Base-by-base conservation (phyloP, 2,797 vertebrate genomes). In the Lateolabrax maculatus region DNA sequence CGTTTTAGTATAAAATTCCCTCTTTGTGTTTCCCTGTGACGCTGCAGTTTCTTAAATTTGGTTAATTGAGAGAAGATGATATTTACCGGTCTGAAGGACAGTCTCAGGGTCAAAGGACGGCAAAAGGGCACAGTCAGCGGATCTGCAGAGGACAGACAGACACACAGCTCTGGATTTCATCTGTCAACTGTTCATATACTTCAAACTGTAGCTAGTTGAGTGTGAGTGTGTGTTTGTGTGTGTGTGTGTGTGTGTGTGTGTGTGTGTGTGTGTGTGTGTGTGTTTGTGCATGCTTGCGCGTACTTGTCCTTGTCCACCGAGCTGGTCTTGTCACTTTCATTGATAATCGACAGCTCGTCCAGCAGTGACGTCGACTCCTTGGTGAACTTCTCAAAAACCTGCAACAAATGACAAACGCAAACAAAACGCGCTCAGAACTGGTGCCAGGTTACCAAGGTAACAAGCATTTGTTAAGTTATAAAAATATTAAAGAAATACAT, bases 351-450 rank as follows among this genome's bases (percentile, higher is more conserved):
- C 80, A 99, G 96, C 87, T 99, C 98, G 78, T 98, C 98, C 87
- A 99, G 89, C 81, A 99, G 95, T 3, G 97, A 99, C 0, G 97
- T 98, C 4, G 98, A 99, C 84, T 99, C 98, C 81, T 96, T 98
- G 0, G 98, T 99, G 93, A 99, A 99, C 90, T 99, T 99, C 92
- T 99, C 98, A 94, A 99, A 99, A 67, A 99, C 97, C 98, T 99
- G 58, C 29, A 46, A 58, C 8, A 16, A 31, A 58, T 94, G 5
- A 21, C 12, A 52, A 41, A 31, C 25, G 1, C 25, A 5, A 71
- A 21, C 41, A 1, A 55, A 18, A 34, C 5, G 1, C 0, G 15
- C 12, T 76, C 11, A 53, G 2, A 16, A 4, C 5, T 4, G 23
- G 16, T 0, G 15, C 7, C 7, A 10, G 15, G 73, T 80, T 69